Evolutionary conservation across 2,797 vertebrate genomes (phyloP).

Genomic region (Falco berigora): DNA sequence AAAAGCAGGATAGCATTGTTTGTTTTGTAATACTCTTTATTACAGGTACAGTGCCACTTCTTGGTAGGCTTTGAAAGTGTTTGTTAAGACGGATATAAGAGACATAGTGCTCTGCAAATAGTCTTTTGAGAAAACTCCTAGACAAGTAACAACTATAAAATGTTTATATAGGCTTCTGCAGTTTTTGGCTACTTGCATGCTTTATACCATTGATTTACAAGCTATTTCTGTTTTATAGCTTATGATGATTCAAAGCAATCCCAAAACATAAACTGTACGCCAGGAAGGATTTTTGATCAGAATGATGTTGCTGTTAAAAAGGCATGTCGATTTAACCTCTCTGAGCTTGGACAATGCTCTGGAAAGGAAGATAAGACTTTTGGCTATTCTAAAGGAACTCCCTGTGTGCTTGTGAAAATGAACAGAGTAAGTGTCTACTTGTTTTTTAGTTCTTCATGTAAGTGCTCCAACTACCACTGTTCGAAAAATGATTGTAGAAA

Average conservation of each 20-base stretch:
- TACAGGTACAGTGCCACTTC: neutral
- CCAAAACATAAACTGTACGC: conserved; percentile 73
- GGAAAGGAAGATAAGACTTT: conserved; percentile 79
- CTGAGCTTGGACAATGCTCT: conserved; percentile 78
- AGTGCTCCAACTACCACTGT: neutral
- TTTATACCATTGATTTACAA: neutral
- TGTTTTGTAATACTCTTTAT: neutral
- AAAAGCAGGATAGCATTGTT: neutral
- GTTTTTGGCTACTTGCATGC: neutral
- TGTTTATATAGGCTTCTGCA: neutral
- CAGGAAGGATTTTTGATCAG: conserved; percentile 77
- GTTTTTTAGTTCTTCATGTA: neutral
- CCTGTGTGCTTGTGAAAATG: conserved; percentile 90
- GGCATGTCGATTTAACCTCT: conserved; percentile 83
- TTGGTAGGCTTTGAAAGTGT: neutral
- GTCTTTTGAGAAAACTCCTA: neutral
- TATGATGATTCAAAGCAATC: conserved; percentile 83
- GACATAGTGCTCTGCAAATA: neutral
- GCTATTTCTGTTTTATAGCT: conserved; percentile 65
- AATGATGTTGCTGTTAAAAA: conserved; percentile 67
- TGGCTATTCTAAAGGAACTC: conserved; percentile 82
- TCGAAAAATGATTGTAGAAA: neutral
- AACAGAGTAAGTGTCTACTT: conserved; percentile 83
- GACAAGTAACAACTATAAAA: neutral
- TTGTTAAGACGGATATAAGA: neutral